A percentile compares a stretch with the other conserved stretches of the same genome.
Conservation (phyloP, 2,797 vertebrate species). For the Cuniculus paca region DNA sequence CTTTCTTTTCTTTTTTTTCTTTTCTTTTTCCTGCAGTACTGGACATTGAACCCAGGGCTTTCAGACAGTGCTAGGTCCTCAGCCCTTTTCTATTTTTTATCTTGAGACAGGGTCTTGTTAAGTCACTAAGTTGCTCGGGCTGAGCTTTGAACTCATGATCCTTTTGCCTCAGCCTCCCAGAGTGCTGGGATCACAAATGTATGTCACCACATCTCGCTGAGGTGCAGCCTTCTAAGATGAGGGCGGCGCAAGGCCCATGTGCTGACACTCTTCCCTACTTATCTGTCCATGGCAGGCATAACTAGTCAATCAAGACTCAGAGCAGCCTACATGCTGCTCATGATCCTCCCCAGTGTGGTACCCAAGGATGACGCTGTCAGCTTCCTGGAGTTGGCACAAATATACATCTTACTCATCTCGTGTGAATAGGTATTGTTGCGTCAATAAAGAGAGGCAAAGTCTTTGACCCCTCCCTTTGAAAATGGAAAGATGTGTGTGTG, state of each 20-base stretch:
- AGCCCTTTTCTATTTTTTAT: background rate
- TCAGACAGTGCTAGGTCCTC: background rate
- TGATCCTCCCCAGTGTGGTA: background rate
- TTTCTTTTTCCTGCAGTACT: no score
- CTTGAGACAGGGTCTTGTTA: background rate
- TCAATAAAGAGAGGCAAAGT: background rate
- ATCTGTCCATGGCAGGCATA: background rate
- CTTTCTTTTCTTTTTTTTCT: no score
- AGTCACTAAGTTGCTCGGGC: background rate
- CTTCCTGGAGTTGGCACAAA: background rate
- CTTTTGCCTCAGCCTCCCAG: background rate
- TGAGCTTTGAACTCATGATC: background rate
- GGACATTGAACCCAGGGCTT: no score
- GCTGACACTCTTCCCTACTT: background rate
- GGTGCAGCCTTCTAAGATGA: background rate
- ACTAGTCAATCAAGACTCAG: background rate
- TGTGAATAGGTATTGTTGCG: background rate
- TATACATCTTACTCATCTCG: background rate
- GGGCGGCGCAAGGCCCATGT: background rate
- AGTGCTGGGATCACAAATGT: background rate
- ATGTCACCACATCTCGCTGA: background rate
- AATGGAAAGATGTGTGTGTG: background rate
- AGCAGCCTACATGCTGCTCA: background rate
- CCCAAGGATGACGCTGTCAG: background rate
- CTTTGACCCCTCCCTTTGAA: background rate